Evolutionary conservation across 2,888 invertebrate genomes (phyloP).

Genomic region (Ormyrus pomaceus): DNA sequence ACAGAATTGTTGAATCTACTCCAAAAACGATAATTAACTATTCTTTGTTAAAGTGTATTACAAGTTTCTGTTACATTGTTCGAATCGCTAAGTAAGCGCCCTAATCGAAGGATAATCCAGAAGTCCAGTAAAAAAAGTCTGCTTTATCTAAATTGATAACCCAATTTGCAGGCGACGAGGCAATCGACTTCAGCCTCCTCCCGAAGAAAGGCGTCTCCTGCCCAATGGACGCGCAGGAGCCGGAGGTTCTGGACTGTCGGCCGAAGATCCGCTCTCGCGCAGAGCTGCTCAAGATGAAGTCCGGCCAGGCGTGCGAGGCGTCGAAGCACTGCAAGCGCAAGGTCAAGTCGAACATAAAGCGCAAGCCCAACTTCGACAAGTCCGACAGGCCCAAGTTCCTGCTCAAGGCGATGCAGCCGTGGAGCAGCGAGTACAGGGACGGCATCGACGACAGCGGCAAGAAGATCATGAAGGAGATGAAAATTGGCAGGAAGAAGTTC

Average conservation of each 20-base stretch:
- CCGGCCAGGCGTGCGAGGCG: background rate
- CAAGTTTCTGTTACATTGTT: no score
- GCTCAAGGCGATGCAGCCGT: slow-evolving; percentile 72
- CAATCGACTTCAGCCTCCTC: no score
- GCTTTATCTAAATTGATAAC: no score
- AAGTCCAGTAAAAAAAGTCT: no score
- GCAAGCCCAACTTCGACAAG: background rate
- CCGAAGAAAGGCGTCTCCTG: background rate
- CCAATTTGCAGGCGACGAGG: no score
- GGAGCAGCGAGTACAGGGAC: slow-evolving; percentile 81
- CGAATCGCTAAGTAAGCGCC: no score
- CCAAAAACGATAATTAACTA: no score
- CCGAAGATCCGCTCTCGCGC: background rate
- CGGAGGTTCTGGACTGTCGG: background rate
- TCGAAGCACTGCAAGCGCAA: slow-evolving; percentile 13
- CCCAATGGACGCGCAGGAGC: background rate
- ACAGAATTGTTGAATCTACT: no score
- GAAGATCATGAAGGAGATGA: slow-evolving; percentile 78
- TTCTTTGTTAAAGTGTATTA: no score
- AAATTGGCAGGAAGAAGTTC: background rate
- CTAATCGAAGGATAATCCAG: no score
- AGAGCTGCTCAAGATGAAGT: background rate
- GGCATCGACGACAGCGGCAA: slow-evolving; percentile 80
- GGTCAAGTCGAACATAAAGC: background rate
- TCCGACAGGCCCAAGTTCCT: background rate